Evolutionary conservation across 2,888 invertebrate species (phyloP), one percentile per base, ranked within the genome.

Genomic region (Chrysolina americana): DNA sequence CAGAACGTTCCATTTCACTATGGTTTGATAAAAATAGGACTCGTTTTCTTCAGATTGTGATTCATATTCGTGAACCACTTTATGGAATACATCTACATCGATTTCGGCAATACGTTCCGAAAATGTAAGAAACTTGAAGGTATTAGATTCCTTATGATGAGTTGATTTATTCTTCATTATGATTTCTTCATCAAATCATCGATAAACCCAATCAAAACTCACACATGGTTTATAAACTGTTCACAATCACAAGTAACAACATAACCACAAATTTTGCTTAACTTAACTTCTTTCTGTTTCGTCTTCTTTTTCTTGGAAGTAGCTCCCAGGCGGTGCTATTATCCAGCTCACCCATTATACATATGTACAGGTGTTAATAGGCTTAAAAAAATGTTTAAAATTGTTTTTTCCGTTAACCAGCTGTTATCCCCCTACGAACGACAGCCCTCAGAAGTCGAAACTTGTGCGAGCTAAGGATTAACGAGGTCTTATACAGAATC

Each of bases 1-100:
- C 23, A 98, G 90, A 2, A 94, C 94, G 84, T 92, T 92, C 97
- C 98, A 98, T 90, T 98, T 98, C 78, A 93, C 92, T 23, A 98
- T 87, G 0, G 95, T 92, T 86, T 96, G 92, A 82, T 93, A 91
- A 86, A 98, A 97, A 86, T 93, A 93, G 0, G 96, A 95, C 83
- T 93, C 93, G 68, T 91, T 89, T 69, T 93, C 93, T 80, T 93
- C 93, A 9, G 92, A 90, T 78, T 92, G 91, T 71, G 88, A 85
- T 81, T 94, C 92, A 86, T 96, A 93, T 79, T 91, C 92, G 87
- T 96, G 95, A 41, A 92, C 92, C 66, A 98, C 93, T 83, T 94
- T 93, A 86, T 97, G 96, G 50, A 96, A 92, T 1, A 97, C 94
- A 88, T 97, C 94, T 84, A 98, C 92, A 85, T 96, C 95, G 73